Evolutionary conservation across 2,113 vertebrate genomes (phyloP).

Genomic region (Chascanopsetta lugubris): DNA sequence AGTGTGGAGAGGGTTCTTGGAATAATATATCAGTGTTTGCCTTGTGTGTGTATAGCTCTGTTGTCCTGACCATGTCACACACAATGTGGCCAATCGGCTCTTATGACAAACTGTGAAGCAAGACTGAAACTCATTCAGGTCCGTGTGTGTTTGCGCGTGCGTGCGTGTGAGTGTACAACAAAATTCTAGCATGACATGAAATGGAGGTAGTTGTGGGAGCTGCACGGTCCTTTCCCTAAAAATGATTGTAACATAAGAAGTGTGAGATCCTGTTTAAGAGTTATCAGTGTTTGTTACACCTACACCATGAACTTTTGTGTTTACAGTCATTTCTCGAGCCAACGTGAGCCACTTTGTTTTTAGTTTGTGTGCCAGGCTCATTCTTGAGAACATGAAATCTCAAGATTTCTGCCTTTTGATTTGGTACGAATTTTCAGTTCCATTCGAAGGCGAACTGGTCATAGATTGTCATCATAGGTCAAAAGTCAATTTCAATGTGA

Average conservation of each 20-base stretch:
- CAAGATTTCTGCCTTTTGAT: neutral
- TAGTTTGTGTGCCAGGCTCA: too few relatives aligned
- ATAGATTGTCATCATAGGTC: neutral
- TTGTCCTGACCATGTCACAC: conserved; percentile 22
- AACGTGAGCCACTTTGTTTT: too few relatives aligned
- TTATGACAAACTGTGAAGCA: neutral
- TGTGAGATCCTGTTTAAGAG: too few relatives aligned
- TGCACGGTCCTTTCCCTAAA: too few relatives aligned
- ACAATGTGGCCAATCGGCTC: conserved; percentile 1
- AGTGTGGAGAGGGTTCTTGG: conserved; percentile 44
- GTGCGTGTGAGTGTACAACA: neutral
- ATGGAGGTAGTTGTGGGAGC: neutral
- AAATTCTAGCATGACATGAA: neutral
- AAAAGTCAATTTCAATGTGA: too few relatives aligned
- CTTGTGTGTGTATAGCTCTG: conserved; percentile 1
- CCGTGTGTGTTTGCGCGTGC: neutral
- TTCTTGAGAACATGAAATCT: neutral
- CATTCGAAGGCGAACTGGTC: neutral
- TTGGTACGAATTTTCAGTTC: too few relatives aligned
- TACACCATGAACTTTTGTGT: too few relatives aligned
- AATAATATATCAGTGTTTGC: conserved; percentile 46
- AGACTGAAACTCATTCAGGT: neutral
- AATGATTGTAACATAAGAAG: too few relatives aligned
- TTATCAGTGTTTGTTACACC: too few relatives aligned
- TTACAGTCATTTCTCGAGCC: too few relatives aligned